These are phyloP conservation scores for Fissipunctia ypsillon DNA, from an alignment of 2,888 invertebrate genomes.

Conservation along the genomic window DNA sequence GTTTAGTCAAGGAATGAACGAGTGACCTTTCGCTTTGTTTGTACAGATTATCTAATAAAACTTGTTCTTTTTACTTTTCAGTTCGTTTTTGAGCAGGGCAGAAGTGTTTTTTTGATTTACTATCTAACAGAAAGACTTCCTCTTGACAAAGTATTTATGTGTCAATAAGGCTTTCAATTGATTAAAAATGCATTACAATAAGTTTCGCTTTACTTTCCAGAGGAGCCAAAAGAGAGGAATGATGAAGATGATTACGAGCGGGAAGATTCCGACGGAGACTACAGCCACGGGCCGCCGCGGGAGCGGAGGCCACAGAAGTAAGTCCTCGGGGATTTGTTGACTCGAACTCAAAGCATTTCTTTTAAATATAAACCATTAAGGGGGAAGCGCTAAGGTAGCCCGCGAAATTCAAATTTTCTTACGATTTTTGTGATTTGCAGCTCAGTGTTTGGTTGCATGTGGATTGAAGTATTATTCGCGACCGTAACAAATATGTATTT, in stretches of 20 bases:
- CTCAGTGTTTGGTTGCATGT: too few relatives aligned
- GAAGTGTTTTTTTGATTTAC: too few relatives aligned
- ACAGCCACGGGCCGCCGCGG: constrained; percentile 68
- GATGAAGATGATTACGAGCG: constrained; percentile 86
- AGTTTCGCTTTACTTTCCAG: constrained; percentile 70
- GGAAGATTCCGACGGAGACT: constrained; percentile 89
- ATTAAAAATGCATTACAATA: not conserved
- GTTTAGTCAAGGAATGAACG: too few relatives aligned
- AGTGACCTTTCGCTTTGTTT: too few relatives aligned
- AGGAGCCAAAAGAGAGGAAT: constrained; percentile 85
- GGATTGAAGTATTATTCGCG: too few relatives aligned
- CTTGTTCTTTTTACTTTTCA: too few relatives aligned
- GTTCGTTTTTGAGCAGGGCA: too few relatives aligned
- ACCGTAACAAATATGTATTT: too few relatives aligned
- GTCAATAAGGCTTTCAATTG: not conserved
- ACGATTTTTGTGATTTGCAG: too few relatives aligned
- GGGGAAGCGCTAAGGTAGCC: too few relatives aligned
- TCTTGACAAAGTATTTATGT: not conserved
- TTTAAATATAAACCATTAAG: not conserved
- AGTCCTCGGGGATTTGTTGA: constrained; percentile 52
- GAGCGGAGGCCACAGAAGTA: constrained; percentile 82
- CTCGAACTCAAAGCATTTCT: not conserved
- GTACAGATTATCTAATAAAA: too few relatives aligned
- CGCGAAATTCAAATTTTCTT: too few relatives aligned
- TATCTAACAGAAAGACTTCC: not conserved